Base-by-base conservation (phyloP, 1,140 invertebrate genomes). In the Plectus sambesii region DNA sequence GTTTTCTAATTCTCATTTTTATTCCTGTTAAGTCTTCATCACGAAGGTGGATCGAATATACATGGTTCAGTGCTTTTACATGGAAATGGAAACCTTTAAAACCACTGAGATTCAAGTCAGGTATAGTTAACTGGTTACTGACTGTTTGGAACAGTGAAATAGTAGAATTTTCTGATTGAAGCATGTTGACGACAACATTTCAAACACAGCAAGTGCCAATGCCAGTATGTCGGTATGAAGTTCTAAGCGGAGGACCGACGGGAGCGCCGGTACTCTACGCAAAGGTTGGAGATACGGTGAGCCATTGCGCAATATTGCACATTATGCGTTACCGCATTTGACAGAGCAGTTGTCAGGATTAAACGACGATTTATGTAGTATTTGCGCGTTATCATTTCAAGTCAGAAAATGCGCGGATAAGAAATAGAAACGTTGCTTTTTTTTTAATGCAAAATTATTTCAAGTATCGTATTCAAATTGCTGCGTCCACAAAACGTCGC, bases 141-240 rank as follows among this genome's bases (percentile, higher is more conserved):
- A 25, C n/a, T 36, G 22, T 37, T 22, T 44, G 37, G n/a, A 1
- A 46, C 5, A 20, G 1, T 4, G n/a, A n/a, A n/a, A n/a, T n/a
- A n/a, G n/a, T 49, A 9, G 22, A n/a, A 23, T 9, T 9, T 22
- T 4, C 20, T 43, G 36, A 30, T 51, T 59, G 33, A 23, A 61
- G 59, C 35, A 61, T 61, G 59, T 55, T 59, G 24, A 54, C 62
- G 25, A 61, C 61, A 24, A 42, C 41, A 4, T 51, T 65, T 22
- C 61, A 63, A 23, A 59, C 62, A 4, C 53, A 69, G 39, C 66
- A 69, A 53, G 57, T 67, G 12, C 64, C 61, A 8, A 67, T 67
- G 64, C 64, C 64, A 20, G 48, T 55, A 8, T 67, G 64, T 37
- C 55, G 59, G 15, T 67, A 67, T 50, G 64, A 67, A 38, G 63